phyloP scores from a whole-genome alignment of 2,113 vertebrate genomes.

The Beaufortia kweichowensis region DNA sequence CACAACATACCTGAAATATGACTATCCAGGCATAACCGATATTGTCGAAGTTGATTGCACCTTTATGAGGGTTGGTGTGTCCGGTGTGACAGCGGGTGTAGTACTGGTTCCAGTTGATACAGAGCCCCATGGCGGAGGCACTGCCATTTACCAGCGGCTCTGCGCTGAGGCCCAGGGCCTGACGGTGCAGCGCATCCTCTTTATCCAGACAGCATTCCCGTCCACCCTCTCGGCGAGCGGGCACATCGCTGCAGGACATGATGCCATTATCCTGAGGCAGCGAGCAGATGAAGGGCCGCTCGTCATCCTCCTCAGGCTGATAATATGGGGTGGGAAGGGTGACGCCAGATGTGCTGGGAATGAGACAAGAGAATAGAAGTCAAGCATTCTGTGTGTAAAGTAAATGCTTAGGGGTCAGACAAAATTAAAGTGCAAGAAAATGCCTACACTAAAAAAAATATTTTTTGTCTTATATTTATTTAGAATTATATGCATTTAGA shows the following conservation, averaged over 20 bases:
- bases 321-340: constrained; percentile 90
- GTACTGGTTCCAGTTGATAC: constrained; percentile 97
- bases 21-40: constrained; percentile 98
- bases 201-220: constrained; percentile 93
- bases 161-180: constrained; percentile 77
- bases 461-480: too few species aligned
- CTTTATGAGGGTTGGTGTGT: constrained; percentile 90
- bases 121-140: constrained; percentile 75
- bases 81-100: constrained; percentile 93
- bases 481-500: too few species aligned
- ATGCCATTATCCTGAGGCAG: constrained; percentile 94
- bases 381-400: neutral
- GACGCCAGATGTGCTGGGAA: constrained; percentile 83
- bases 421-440: too few species aligned
- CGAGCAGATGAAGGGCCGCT: constrained; percentile 97
- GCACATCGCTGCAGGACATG: constrained; percentile 92
- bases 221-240: constrained; percentile 85
- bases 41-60: constrained; percentile 98
- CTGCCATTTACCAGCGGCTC: constrained; percentile 73
- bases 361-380: constrained; percentile 19
- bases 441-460: too few species aligned
- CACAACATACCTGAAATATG: constrained; percentile 88
- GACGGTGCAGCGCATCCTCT: constrained; percentile 87
- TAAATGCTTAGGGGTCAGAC: too few species aligned
- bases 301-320: constrained; percentile 91